Conservation (phyloP, 2,888 invertebrate genomes). For the Rapana venosa region DNA sequence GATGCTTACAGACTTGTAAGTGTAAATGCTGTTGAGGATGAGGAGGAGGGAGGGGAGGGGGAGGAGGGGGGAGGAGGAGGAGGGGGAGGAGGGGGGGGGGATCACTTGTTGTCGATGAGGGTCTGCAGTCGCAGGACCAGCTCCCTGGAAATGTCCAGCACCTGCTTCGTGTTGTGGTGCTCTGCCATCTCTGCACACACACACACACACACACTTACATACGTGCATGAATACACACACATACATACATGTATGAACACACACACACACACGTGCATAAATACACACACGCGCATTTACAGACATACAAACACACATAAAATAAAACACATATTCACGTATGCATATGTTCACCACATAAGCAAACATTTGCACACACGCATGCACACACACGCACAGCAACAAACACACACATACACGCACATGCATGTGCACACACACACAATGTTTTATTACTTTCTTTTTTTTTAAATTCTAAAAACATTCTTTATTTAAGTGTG, state of each 20-base stretch:
- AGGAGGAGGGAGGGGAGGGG: background rate
- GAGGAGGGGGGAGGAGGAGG: background rate
- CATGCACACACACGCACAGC: background rate
- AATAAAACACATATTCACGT: background rate
- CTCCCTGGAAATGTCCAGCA: constrained; percentile 90
- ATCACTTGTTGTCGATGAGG: constrained; percentile 90
- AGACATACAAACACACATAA: background rate
- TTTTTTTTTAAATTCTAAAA: no score
- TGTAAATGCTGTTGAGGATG: background rate
- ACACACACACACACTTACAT: constrained; percentile 7
- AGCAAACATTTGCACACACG: no score
- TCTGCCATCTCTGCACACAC: constrained; percentile 94
- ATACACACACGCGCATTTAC: background rate
- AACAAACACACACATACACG: background rate
- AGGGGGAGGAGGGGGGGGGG: background rate
- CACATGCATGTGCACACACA: background rate
- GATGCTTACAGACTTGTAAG: background rate
- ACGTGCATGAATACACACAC: background rate
- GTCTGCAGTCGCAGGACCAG: constrained; percentile 93
- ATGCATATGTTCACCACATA: background rate
- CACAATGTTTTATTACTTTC: no score
- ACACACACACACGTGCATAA: no score
- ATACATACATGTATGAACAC: background rate
- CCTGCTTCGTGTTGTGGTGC: constrained; percentile 90
- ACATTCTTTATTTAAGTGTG: no score